A percentile compares a stretch with the other conserved stretches of the same genome.
phyloP scores from a whole-genome alignment of 2,888 invertebrate species.

The Brachyopa scutellaris region DNA sequence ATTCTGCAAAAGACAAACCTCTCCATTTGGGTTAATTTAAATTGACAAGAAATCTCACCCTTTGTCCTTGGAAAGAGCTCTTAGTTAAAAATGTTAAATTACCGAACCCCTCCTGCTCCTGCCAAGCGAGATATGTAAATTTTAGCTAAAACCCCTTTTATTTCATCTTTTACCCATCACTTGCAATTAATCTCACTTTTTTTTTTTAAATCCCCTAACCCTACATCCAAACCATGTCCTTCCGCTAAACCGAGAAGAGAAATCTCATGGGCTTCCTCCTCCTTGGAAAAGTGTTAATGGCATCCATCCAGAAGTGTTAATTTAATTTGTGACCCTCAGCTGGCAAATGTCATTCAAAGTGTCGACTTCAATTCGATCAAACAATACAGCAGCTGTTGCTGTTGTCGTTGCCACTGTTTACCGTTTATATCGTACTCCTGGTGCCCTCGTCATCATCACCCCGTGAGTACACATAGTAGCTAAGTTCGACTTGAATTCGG shows the following conservation, averaged over 20 bases:
- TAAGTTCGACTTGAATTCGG: conserved; percentile 39
- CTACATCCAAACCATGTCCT: conserved; percentile 10
- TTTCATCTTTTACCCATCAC: conserved; percentile 48
- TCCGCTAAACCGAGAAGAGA: conserved; percentile 44
- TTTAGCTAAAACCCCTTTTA: conserved; percentile 34
- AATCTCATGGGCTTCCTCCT: conserved; percentile 22
- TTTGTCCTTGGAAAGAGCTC: not conserved
- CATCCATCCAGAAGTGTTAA: conserved; percentile 67
- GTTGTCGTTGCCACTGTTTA: conserved; percentile 39
- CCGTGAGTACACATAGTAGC: not conserved
- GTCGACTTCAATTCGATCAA: conserved; percentile 71
- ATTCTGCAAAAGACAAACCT: not conserved
- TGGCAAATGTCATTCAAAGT: conserved; percentile 66
- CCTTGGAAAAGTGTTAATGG: conserved; percentile 55
- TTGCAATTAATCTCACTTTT: conserved; percentile 45
- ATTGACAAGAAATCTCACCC: conserved; percentile 22
- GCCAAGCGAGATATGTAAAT: conserved; percentile 25
- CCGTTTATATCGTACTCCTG: no score
- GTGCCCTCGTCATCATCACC: no score
- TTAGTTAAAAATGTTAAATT: conserved; percentile 5
- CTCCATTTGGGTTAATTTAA: conserved; percentile 14
- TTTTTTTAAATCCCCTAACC: conserved; percentile 12
- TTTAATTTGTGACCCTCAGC: conserved; percentile 71
- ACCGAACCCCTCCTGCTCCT: not conserved
- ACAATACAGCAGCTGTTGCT: conserved; percentile 71